Base-by-base conservation (phyloP, 2,888 invertebrate species). In the Autographa gamma region DNA sequence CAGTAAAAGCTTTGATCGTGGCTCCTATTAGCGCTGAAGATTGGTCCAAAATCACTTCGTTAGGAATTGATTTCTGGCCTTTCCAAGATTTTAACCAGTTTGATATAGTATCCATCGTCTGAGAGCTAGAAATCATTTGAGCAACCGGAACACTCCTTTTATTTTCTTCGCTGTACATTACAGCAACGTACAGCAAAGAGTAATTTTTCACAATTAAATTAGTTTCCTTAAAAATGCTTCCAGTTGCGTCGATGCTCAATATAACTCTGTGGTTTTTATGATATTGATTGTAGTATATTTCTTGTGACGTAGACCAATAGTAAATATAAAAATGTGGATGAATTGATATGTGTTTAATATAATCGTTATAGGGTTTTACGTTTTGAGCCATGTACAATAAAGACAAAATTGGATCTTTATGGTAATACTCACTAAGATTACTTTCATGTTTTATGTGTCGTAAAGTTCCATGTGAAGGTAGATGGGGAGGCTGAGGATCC, bases 381-480 rank as follows among this genome's bases (percentile, higher is more conserved):
- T 63, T 69, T 69, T 69, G 63, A 52, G 69, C 69, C 63, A 63
- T 69, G 18, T 52, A 59, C 25, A 69, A 63, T 63, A 69, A 69
- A 59, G 60, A 48, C 60, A 69, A 62, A 63, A 69, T 64, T 60
- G 41, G 54, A 66, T 66, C 54, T 66, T 60, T 52, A 61, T 69
- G 54, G 54, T 69, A 65, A 64, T 56, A 60, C 43, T 65, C 64
- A 61, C 69, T 65, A 32, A 69, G 31, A 62, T 63, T 69, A 54
- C 54, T 54, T 60, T 69, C 64, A 60, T 69, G 64, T 64, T 64
- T 69, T 54, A 63, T 71, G 62, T 63, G 66, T 62, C 61, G 70
- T 71, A 66, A 63, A 60, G 67, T 63, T 38, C 67, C 71, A 43
- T 71, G 71, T 71, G 71, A 67, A 67, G 71, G 67, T 41, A 71